Evolutionary conservation across 2,797 vertebrate species (phyloP).

Genomic region (Anas georgica): DNA sequence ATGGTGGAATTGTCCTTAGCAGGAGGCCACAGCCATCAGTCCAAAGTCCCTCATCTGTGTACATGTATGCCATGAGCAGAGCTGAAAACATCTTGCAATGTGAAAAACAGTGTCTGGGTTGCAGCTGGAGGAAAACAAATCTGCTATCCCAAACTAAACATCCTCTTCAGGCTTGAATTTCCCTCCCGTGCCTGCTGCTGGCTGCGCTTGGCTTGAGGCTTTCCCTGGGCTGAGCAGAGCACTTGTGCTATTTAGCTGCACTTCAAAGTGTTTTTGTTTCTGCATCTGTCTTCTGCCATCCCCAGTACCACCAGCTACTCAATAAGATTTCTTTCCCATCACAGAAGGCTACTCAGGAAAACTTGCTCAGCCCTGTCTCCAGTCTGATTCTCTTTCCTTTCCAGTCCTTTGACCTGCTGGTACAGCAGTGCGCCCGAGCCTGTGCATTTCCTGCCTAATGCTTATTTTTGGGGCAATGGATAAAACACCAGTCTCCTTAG

Average conservation of each 20-base stretch:
- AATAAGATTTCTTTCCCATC: rapidly evolving
- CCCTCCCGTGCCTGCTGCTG: background rate
- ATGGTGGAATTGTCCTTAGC: rapidly evolving
- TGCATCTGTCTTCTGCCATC: background rate
- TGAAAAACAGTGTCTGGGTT: background rate
- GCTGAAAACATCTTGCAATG: background rate
- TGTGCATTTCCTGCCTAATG: background rate
- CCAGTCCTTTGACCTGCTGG: background rate
- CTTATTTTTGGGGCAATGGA: background rate
- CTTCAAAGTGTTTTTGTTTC: background rate
- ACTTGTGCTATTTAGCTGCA: background rate
- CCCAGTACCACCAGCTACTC: background rate
- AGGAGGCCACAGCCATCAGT: background rate
- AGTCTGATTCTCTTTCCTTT: background rate
- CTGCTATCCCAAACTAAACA: background rate
- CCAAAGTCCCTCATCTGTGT: rapidly evolving
- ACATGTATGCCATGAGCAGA: background rate
- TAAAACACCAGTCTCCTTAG: background rate
- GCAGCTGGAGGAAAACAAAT: background rate
- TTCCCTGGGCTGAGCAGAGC: background rate
- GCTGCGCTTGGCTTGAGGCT: background rate
- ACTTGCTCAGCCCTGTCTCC: background rate
- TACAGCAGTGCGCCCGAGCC: rapidly evolving
- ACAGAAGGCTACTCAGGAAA: background rate
- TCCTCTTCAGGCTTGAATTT: background rate